Base-by-base conservation (phyloP, 2,797 vertebrate genomes). In the Gadopsis bispinosus region DNA sequence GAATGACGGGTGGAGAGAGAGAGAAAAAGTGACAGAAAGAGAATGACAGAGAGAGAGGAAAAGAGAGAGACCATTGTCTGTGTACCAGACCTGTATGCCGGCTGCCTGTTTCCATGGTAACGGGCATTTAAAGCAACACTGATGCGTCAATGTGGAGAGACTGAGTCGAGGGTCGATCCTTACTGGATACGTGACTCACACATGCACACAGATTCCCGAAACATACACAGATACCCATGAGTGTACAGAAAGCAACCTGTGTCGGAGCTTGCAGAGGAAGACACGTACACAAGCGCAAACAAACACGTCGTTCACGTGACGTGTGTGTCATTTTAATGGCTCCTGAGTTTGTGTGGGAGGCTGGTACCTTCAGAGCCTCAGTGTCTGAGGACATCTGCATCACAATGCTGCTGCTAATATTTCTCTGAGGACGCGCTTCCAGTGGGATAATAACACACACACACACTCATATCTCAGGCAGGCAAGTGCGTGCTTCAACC, bases 61-160 rank as follows among this genome's bases (percentile, higher is more conserved):
- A 68, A 83, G 86, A 75, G 84, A 81, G 87, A 82, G 86, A 83
- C 66, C 86, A 91, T 93, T 92, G 89, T 94, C 89, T 93, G 84
- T 82, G 88, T 87, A 81, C 59, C 83, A 90, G 91, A 92, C 90
- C 88, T 91, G 80, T 89, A 75, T 87, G 90, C 91, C 35, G 81
- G 90, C 83, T 90, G 91, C 94, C 88, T 93, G 95, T 96, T 95
- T 93, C 94, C 92, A 96, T 96, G 92, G 95, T 90, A 95, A 96
- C 94, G 80, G 87, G 93, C 91, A 86, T 94, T 94, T 91, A 93
- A 93, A 93, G 93, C 89, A 66, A 93, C 91, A 88, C 81, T 79
- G 90, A 91, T 88, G 92, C 91, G 84, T 92, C 91, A 91, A 83
- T 80, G 88, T 88, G 79, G 77, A 88, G 83, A 84, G 83, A 77